Base-by-base conservation (phyloP, 1,140 invertebrate genomes). In the Drosophila kurseongensis region DNA sequence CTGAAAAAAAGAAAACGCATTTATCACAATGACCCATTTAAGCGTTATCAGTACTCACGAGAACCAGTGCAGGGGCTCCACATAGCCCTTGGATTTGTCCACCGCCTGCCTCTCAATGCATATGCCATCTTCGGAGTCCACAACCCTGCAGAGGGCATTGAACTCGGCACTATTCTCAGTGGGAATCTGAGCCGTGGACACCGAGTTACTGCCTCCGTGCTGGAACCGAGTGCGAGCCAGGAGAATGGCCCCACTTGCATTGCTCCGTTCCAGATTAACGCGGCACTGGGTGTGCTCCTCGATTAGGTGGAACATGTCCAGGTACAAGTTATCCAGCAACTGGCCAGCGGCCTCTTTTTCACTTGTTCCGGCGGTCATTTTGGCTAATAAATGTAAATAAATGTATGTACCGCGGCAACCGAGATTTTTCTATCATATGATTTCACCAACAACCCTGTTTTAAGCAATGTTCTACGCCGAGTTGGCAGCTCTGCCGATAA, bases 1-100 rank as follows among this genome's bases (percentile, higher is more conserved):
- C 95, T 95, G 89, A 2, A 41, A 41, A 14, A 62, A 5, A 29
- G 8, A 60, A 27, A 0, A 4, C 10, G 5, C 1, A n/a, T 4
- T 47, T 66, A 66, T 45, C 2, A n/a, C 13, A n/a, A 7, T 42
- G 16, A 32, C 16, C 45, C 18, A 52, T 14, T 65, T 67, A 23
- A 14, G 1, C n/a, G 5, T 12, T 32, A 45, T 45, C 14, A 51
- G 12, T 29, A 41, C 68, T 58, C 12, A 72, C 68, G 68, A 72
- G 36, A 96, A 96, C 95, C 95, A 96, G 52, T 94, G 94, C 18
- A 96, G 90, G 5, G 95, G 95, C 89, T 96, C 94, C 5, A 91
- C 66, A 38, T 68, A 91, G 5, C 90, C 91, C 7, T 80, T 74
- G 5, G 78, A 57, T 29, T 90, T 92, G 45, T 92, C 75, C 18